phyloP scores from a whole-genome alignment of 2,113 vertebrate species.

The Gobius niger region DNA sequence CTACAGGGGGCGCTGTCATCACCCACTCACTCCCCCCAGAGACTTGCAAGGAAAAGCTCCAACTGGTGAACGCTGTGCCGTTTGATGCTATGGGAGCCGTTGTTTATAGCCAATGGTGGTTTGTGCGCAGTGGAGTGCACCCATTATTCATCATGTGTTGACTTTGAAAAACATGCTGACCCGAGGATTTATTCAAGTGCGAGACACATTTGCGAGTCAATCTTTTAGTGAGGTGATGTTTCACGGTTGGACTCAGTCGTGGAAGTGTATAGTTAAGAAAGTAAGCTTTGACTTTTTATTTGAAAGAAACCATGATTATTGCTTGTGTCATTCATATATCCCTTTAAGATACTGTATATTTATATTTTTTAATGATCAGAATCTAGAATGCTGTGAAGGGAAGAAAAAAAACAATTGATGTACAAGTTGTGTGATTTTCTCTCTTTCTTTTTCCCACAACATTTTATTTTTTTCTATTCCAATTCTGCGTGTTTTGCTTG shows the following conservation, averaged over 20 bases:
- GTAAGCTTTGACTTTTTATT: background rate
- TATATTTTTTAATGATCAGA: too few relatives aligned
- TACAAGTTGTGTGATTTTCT: too few relatives aligned
- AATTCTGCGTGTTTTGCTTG: too few relatives aligned
- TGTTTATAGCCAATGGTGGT: conserved; percentile 27
- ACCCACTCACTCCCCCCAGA: conserved; percentile 30
- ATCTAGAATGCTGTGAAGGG: too few relatives aligned
- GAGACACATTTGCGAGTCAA: conserved; percentile 29
- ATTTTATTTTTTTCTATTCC: too few relatives aligned
- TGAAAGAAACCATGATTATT: background rate
- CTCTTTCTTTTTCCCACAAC: too few relatives aligned
- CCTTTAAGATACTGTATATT: too few relatives aligned
- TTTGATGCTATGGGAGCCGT: conserved; percentile 26
- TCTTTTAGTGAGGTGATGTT: conserved; percentile 21
- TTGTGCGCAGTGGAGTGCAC: conserved; percentile 29
- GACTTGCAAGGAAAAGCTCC: conserved; percentile 36
- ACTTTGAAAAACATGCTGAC: conserved; percentile 50
- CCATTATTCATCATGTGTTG: conserved; percentile 61
- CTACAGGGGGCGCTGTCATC: conserved; percentile 51
- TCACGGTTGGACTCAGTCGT: conserved; percentile 13
- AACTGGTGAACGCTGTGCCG: conserved; percentile 20
- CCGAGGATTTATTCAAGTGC: conserved; percentile 53
- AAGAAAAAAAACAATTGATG: too few relatives aligned
- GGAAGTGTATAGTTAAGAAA: background rate
- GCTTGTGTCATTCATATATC: too few relatives aligned